These are phyloP conservation scores for Cosmia pyralina DNA, from an alignment of 2,888 invertebrate genomes.

Conservation along the genomic window DNA sequence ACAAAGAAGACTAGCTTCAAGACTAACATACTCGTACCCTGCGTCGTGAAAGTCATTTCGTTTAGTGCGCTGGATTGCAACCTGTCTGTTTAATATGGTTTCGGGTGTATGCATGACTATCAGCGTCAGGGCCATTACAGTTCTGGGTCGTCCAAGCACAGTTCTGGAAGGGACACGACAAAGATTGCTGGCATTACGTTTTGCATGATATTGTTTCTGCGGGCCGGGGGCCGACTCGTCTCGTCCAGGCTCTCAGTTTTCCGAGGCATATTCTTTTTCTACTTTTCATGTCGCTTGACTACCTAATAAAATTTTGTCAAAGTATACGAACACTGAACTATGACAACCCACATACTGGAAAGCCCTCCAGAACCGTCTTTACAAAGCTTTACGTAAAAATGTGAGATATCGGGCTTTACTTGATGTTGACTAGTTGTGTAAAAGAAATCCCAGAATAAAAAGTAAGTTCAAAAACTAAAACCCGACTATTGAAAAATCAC, in stretches of 20 bases:
- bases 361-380: too few relatives aligned
- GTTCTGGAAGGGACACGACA: background rate
- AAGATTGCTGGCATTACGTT: background rate
- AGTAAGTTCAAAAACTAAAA: too few relatives aligned
- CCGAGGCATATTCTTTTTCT: background rate
- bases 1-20: background rate
- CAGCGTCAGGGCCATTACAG: background rate
- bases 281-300: background rate
- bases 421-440: background rate
- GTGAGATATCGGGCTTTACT: background rate
- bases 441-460: background rate
- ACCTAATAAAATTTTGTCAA: background rate
- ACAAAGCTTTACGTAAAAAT: background rate
- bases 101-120: background rate
- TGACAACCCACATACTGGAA: too few relatives aligned
- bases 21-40: background rate
- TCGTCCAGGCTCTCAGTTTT: constrained; percentile 1
- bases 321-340: too few relatives aligned
- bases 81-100: background rate
- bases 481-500: too few relatives aligned
- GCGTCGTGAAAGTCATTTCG: background rate
- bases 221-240: too few relatives aligned
- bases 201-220: background rate
- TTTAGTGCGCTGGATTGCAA: background rate
- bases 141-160: background rate